Percentiles rank a stretch among this genome's conserved stretches.
Evolutionary conservation across 2,888 invertebrate species (phyloP).

Genomic region (Sminthurinus aureus): DNA sequence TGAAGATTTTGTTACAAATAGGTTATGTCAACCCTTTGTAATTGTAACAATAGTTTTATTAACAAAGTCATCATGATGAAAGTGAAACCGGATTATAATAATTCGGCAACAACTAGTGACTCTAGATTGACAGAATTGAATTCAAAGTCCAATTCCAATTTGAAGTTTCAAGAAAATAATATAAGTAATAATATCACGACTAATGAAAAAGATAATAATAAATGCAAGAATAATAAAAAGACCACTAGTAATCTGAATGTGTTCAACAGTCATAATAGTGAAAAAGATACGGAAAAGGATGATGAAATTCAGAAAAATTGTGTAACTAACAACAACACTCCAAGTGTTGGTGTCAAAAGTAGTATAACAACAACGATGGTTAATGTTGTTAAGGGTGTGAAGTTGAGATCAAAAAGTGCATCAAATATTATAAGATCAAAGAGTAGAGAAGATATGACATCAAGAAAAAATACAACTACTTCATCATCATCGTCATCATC

Average conservation of each 20-base stretch:
- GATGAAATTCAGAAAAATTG: background rate
- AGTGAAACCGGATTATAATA: background rate
- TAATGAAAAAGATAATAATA: background rate
- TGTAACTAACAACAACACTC: background rate
- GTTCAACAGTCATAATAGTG: too few species aligned
- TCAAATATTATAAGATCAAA: slow-evolving; percentile 12
- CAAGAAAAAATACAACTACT: background rate
- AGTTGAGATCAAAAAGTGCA: slow-evolving; percentile 22
- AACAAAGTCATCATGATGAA: background rate
- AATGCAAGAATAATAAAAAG: background rate
- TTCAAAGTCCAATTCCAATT: background rate
- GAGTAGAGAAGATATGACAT: background rate
- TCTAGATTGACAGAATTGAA: background rate
- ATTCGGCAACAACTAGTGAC: background rate
- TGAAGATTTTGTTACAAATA: too few species aligned
- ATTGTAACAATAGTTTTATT: background rate
- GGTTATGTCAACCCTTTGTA: too few species aligned
- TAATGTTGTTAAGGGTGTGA: background rate
- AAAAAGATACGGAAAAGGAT: background rate
- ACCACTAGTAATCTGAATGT: background rate
- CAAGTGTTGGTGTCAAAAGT: background rate
- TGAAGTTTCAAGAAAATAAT: background rate
- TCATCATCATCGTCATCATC: background rate
- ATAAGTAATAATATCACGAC: background rate
- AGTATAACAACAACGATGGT: too few species aligned